These are phyloP conservation scores for Glandiceps talaboti DNA, from an alignment of 53 echinoderm and acorn worm species.

Conservation along the genomic window DNA sequence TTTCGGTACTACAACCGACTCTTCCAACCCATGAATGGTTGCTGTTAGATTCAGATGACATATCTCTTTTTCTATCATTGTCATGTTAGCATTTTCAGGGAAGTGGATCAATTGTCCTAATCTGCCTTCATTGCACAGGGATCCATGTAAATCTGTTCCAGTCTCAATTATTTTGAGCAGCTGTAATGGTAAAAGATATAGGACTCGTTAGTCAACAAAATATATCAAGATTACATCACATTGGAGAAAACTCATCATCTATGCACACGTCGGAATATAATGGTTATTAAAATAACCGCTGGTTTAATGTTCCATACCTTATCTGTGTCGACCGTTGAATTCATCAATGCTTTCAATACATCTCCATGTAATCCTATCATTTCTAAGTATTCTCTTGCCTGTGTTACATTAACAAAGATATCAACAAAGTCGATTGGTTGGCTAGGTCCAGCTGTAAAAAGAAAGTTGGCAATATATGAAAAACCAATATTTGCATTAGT, in stretches of 20 bases:
- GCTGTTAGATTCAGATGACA: not conserved
- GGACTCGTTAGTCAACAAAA: not conserved
- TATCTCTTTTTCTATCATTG: not conserved
- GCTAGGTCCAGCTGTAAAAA: not conserved
- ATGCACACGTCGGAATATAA: no score
- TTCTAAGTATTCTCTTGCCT: conserved; percentile 16
- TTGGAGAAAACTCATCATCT: no score
- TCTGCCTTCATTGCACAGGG: not conserved
- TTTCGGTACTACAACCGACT: not conserved
- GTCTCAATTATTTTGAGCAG: not conserved
- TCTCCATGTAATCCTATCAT: conserved; percentile 25
- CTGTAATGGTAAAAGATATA: not conserved
- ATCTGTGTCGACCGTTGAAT: not conserved
- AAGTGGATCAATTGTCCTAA: not conserved
- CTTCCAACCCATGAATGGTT: not conserved
- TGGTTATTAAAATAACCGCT: no score
- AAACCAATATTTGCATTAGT: no score
- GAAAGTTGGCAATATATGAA: no score
- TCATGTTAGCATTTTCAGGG: not conserved
- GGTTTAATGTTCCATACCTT: no score
- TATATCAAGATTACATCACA: no score
- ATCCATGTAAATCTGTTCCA: not conserved
- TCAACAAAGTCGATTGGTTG: not conserved
- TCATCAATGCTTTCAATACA: conserved; percentile 20
- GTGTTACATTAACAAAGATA: conserved; percentile 1